Evolutionary conservation across 2,113 vertebrate species (phyloP).

Genomic region (Edolisoma coerulescens): DNA sequence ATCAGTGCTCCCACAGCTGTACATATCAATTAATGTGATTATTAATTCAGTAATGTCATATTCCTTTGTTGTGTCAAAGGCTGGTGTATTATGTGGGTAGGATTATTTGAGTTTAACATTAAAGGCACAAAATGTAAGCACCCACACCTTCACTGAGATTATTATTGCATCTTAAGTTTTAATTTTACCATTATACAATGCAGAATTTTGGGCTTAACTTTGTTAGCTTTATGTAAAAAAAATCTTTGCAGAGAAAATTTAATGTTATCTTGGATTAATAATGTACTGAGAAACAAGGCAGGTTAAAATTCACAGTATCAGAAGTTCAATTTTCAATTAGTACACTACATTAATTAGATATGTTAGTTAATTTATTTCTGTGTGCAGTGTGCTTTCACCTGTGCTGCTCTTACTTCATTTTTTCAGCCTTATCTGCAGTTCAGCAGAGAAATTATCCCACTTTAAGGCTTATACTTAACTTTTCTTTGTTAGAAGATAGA

Average conservation of each 20-base stretch:
- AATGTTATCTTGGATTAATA: background rate
- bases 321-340: conserved; percentile 45
- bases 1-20: background rate
- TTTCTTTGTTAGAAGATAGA: background rate
- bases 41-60: background rate
- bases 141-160: background rate
- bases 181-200: background rate
- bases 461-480: conserved; percentile 14
- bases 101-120: background rate
- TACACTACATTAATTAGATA: conserved; percentile 8
- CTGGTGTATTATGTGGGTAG: background rate
- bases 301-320: background rate
- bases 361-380: conserved; percentile 34
- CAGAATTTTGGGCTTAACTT: background rate
- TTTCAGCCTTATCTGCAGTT: background rate
- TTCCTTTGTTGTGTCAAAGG: background rate
- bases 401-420: background rate
- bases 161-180: background rate
- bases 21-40: background rate
- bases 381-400: conserved; percentile 4
- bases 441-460: background rate
- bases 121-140: accelerated
- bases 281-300: background rate
- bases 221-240: background rate
- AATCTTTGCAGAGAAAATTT: background rate